Evolutionary conservation across 2,888 invertebrate species (phyloP).

Genomic region (Ichneumoninae sp.): DNA sequence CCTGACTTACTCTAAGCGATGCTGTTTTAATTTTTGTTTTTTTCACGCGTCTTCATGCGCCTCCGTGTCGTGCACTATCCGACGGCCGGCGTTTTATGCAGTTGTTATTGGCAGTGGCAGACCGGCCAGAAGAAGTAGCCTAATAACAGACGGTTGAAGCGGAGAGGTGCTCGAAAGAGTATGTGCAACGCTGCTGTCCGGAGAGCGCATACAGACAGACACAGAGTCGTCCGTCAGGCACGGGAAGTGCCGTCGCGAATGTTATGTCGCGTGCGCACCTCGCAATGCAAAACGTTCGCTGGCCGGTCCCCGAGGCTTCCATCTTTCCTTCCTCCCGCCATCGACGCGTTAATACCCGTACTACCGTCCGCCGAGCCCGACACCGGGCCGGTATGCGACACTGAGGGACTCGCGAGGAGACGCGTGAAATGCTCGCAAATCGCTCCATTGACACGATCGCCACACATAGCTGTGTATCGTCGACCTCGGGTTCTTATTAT

Average conservation of each 20-base stretch:
- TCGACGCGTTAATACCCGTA: neutral
- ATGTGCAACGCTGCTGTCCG: neutral
- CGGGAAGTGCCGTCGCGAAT: conserved; percentile 3
- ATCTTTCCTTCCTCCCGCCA: neutral
- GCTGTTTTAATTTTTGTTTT: neutral
- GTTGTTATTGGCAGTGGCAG: neutral
- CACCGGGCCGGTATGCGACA: conserved; percentile 1
- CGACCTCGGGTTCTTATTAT: neutral
- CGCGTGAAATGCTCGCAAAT: conserved; percentile 13
- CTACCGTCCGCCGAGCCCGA: neutral
- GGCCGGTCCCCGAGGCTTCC: neutral
- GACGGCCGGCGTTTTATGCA: neutral
- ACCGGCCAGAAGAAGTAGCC: neutral
- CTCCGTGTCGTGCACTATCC: neutral
- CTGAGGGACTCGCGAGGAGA: neutral
- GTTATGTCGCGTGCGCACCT: conserved; percentile 7
- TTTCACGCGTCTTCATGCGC: neutral
- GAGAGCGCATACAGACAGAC: neutral
- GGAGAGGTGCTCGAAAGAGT: neutral
- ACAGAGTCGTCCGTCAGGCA: neutral
- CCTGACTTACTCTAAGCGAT: neutral
- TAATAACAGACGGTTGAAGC: neutral
- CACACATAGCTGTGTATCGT: neutral
- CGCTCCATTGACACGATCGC: neutral
- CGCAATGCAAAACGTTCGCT: conserved; percentile 36